Base-by-base conservation (phyloP, 2,113 vertebrate species). In the Furnarius figulus region DNA sequence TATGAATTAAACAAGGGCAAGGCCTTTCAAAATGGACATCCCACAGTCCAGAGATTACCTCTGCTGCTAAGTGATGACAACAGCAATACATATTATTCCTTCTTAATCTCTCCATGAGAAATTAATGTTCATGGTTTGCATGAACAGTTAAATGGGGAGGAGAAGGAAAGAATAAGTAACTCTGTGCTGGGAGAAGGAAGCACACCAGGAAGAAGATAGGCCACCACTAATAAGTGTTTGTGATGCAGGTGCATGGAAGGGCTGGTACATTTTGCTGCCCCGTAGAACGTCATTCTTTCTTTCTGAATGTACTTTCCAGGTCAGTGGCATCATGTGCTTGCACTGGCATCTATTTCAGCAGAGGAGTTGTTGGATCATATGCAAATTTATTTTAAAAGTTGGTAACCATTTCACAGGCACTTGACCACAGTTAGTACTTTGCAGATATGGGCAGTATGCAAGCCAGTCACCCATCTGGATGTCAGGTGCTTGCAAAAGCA, bases 401-500 rank as follows among this genome's bases (percentile, higher is more conserved):
- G 16, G 17, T 47, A 65, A 70, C 31, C 46, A 42, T 71, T 81
- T 84, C 68, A 50, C 55, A 84, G 49, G 33, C 40, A 50, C 33
- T 50, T 47, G 30, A 76, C 65, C 44, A 73, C 22, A 83, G 19
- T 20, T 47, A 80, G 25, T 33, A 20, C 12, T 53, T 62, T 39
- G 35, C 3, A 55, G 67, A 13, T 47, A 27, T 0, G 1, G 16
- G 68, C 17, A 21, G 9, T 8, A 80, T 2, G 7, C 27, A 68
- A 74, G 49, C 35, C 31, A 40, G 28, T 37, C 4, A 2, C 33
- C 61, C 33, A 31, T 15, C 63, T 35, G 55, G 40, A 25, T 5
- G 2, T 40, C 5, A 24, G 27, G 27, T 6, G 18, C 37, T 62
- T 66, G 14, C 18, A 47, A 70, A 33, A 81, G 59, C 68, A 46